Base-by-base conservation (phyloP, 2,113 vertebrate species). In the Proterorhinus semilunaris region DNA sequence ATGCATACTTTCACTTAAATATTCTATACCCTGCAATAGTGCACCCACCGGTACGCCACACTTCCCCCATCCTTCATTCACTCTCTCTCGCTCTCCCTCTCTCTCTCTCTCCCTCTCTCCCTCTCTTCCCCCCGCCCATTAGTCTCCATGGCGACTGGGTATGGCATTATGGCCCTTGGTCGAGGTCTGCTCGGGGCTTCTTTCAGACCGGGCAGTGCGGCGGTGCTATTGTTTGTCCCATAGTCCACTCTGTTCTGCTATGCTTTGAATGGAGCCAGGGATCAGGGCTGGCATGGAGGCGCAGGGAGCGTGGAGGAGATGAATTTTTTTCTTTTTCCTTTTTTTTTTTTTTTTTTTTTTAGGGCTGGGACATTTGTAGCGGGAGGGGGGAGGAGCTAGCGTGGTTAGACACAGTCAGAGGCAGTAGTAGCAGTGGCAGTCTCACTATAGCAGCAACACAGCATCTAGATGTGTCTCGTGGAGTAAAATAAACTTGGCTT, bases 141-240 rank as follows among this genome's bases (percentile, higher is more conserved):
- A 93, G 95, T 98, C 95, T 93, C 95, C 94, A 94, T 96, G 94
- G 95, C 78, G 93, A 98, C 94, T 83, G 90, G 80, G 58, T 21
- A 90, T 86, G 90, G 95, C 94, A 93, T 96, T 96, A 94, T 94
- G 81, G 90, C 86, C 76, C 53, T 47, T 12, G 93, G 82, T 92
- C 92, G 92, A 87, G 93, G 92, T 91, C 92, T 89, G 93, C 91
- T 94, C 91, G 86, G 90, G 89, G 91, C 86, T 93, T 89, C 89
- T 93, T 93, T 93, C 93, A 92, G 91, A 92, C 91, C 79, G 78
- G 58, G 80, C 86, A 58, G 90, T 36, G 82, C 89, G 90, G 90
- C 75, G 64, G 77, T 71, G 86, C 88, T 91, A 91, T 92, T 91
- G 92, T 88, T 92, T 83, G 58, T 68, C 90, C 81, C 75, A 8